These are phyloP conservation scores for Lycocerus yunnanus DNA, from an alignment of 2,888 invertebrate genomes.

Conservation along the genomic window DNA sequence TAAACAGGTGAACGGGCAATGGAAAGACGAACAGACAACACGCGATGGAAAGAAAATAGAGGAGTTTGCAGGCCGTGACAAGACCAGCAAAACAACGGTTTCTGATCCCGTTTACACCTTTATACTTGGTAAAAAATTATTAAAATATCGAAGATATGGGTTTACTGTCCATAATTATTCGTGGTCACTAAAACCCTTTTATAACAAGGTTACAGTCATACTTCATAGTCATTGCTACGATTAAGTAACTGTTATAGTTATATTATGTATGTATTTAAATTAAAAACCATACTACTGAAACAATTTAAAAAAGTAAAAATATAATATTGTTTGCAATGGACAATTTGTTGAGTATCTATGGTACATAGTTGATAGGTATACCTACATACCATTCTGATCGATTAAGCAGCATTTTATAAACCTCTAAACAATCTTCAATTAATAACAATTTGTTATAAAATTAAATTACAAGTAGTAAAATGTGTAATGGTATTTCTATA, in stretches of 20 bases:
- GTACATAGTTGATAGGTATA: not conserved
- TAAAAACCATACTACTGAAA: not conserved
- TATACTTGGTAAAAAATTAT: not conserved
- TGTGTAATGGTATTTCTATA: not conserved
- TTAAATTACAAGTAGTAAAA: not conserved
- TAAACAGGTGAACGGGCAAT: conserved; percentile 35
- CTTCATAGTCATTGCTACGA: not conserved
- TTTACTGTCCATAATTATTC: not conserved
- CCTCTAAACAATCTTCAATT: not conserved
- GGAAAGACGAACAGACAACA: conserved; percentile 37
- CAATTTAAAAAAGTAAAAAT: not conserved
- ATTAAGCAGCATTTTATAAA: not conserved
- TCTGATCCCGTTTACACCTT: conserved; percentile 33
- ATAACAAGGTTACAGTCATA: not conserved
- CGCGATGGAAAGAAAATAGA: conserved; percentile 33
- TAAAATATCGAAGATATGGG: not conserved
- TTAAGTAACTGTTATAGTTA: not conserved
- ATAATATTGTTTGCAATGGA: not conserved
- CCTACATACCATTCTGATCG: not conserved
- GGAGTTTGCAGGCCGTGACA: conserved; percentile 36
- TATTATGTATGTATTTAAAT: not conserved
- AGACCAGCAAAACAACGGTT: conserved; percentile 36
- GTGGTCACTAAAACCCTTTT: not conserved
- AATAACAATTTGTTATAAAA: not conserved
- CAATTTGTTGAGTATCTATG: not conserved